These are phyloP conservation scores for Hyperoplus immaculatus DNA, from an alignment of 2,797 vertebrate genomes.

Conservation along the genomic window DNA sequence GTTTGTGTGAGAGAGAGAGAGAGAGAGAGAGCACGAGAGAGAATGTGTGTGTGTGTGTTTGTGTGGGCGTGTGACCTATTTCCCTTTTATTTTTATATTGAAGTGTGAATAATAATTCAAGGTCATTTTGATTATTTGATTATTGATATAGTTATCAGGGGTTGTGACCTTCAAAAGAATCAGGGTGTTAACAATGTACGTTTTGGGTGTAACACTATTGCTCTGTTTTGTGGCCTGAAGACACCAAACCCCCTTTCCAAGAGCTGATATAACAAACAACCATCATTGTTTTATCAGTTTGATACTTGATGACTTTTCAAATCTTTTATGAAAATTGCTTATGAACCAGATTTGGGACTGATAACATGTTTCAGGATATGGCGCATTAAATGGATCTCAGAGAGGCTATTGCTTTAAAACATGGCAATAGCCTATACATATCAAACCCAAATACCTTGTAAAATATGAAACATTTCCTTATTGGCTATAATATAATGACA, in stretches of 20 bases:
- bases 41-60: neutral
- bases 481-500: neutral
- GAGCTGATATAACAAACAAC: neutral
- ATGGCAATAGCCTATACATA: neutral
- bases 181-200: neutral
- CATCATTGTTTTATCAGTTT: too few species aligned
- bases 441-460: accelerated
- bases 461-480: neutral
- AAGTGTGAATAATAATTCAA: too few species aligned
- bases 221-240: neutral
- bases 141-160: too few species aligned
- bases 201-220: neutral
- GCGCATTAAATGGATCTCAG: neutral
- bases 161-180: neutral
- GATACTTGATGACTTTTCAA: neutral
- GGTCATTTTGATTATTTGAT: too few species aligned
- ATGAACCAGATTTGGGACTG: neutral
- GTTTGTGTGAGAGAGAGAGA: neutral
- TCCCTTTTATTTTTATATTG: neutral
- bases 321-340: neutral
- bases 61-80: neutral
- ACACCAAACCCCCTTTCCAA: neutral
- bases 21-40: neutral
- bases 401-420: neutral
- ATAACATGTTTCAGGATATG: neutral